Evolutionary conservation across 23 tunicate species (phyloP), one percentile per base, ranked within the genome.

Genomic region (Clavelina lepadiformis): DNA sequence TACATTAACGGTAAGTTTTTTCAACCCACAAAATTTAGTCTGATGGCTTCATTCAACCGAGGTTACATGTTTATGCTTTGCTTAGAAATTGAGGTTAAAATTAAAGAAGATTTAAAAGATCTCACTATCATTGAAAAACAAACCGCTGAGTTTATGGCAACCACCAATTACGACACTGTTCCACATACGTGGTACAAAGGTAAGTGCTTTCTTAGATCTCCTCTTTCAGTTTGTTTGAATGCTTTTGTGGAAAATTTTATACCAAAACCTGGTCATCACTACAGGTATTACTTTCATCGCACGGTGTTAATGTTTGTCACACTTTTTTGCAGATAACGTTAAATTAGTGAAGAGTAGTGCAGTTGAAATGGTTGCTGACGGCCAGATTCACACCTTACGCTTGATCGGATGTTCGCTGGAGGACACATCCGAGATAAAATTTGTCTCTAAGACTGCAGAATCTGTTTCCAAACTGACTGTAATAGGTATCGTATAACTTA

Each of bases 121-220:
- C 28, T 63, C 36, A 85, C 80, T 6, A 68, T 71, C 8, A 86
- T 86, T 2, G 82, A 86, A 66, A 76, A 78, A 31, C 58, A 77
- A 28, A 65, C 74, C 13, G 95, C 95, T n/a, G 61, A 51, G 15
- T 71, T 86, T 50, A 65, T 72, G 18, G 64, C 57, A 13, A 44
- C 44, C 23, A 78, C 95, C 26, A 86, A 86, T 57, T 86, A 86
- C 36, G 85, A 72, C 69, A 63, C 57, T 30, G 68, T 86, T 2
- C 95, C 95, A 3, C 71, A 65, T 51, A 36, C 77, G 22, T 86
- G 95, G 95, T 86, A 55, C 45, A 86, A 86, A 72, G 72, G 95
- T 86, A 85, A 51, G 68, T 50, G 46, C 11, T 44, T 11, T 44
- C 15, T 44, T 11, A 11, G 15, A 44, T 44, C n/a, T n/a, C n/a